phyloP scores from a whole-genome alignment of 1,140 invertebrate genomes.

The Kradibia gibbosae region DNA sequence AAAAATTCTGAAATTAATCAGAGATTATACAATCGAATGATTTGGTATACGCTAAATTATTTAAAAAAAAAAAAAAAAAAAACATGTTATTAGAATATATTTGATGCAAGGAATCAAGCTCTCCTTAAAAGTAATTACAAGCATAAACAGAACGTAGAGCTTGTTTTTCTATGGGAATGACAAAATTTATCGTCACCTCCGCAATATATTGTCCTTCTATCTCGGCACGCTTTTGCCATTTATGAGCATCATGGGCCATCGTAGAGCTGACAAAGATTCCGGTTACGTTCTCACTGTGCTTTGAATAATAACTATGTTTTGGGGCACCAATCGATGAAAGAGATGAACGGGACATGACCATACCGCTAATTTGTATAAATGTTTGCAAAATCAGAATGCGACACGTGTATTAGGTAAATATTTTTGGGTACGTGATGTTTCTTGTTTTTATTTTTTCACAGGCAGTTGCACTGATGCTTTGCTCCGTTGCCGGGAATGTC shows the following conservation, averaged over 20 bases:
- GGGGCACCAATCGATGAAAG: background rate
- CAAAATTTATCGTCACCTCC: constrained; percentile 32
- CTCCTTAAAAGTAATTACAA: background rate
- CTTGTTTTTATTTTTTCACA: too few relatives aligned
- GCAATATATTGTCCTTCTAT: background rate
- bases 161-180: background rate
- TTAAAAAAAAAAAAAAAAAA: background rate
- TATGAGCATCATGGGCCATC: background rate
- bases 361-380: background rate
- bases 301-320: constrained; percentile 17
- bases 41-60: background rate
- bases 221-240: background rate
- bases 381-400: background rate
- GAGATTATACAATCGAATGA: background rate
- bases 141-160: background rate
- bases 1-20: background rate
- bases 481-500: too few relatives aligned
- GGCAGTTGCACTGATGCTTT: too few relatives aligned
- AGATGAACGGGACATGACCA: background rate
- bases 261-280: constrained; percentile 22
- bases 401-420: too few relatives aligned
- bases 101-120: background rate
- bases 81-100: too few relatives aligned
- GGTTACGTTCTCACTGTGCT: background rate
- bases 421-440: too few relatives aligned